A percentile compares a stretch with the other conserved stretches of the same genome.
These are phyloP conservation scores for Argentina silus DNA, from an alignment of 2,797 vertebrate genomes.

Conservation along the genomic window DNA sequence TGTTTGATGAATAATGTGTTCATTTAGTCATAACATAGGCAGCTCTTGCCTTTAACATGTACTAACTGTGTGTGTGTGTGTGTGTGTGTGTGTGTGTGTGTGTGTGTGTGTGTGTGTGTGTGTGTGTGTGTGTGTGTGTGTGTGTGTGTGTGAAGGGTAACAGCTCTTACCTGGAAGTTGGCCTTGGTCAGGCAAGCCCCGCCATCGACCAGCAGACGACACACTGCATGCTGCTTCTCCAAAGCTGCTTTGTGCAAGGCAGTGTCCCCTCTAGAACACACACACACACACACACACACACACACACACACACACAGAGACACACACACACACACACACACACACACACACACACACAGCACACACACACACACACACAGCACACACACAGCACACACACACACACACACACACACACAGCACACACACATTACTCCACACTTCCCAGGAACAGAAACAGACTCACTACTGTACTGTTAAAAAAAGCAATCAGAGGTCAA, in stretches of 20 bases:
- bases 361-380: no score
- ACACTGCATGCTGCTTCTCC: constrained; percentile 84
- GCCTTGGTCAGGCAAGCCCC: constrained; percentile 90
- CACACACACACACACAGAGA: constrained; percentile 5
- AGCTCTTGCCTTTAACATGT: no score
- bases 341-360: constrained; percentile 7
- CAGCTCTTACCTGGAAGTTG: constrained; percentile 89
- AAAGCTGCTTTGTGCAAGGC: constrained; percentile 94
- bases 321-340: no score
- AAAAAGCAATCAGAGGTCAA: constrained; percentile 14
- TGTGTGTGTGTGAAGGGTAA: not conserved
- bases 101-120: constrained; percentile 2
- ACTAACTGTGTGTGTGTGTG: not conserved
- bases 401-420: not conserved
- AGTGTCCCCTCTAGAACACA: constrained; percentile 87
- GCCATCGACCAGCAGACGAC: constrained; percentile 88
- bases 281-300: constrained; percentile 5
- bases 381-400: not conserved
- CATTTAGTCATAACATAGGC: no score
- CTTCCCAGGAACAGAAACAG: not conserved
- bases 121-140: not conserved
- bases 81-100: not conserved
- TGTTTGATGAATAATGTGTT: no score
- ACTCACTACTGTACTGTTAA: no score
- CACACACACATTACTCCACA: not conserved